These are phyloP conservation scores for Myotis planiceps DNA, from an alignment of 2,797 vertebrate species.

Conservation along the genomic window DNA sequence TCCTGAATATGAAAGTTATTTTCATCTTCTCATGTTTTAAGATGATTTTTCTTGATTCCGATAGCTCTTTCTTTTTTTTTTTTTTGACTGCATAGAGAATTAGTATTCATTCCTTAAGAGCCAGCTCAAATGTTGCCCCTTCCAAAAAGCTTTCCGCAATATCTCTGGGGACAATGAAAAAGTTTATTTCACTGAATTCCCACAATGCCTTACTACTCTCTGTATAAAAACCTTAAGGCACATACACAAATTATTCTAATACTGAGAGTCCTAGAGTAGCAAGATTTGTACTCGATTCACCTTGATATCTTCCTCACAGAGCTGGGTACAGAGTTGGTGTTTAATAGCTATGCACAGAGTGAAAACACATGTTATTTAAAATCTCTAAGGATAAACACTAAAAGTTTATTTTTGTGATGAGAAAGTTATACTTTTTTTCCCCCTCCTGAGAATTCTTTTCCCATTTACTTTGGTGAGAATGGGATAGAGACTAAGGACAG, in stretches of 20 bases:
- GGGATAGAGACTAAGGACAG: neutral
- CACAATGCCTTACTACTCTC: neutral
- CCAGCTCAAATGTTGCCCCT: neutral
- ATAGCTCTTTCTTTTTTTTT: neutral
- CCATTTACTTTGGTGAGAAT: conserved; percentile 22
- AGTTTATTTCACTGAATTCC: neutral
- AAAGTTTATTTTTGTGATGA: conserved; percentile 48
- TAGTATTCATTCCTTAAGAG: neutral
- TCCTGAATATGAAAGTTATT: neutral
- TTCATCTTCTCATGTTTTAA: neutral
- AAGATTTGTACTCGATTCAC: neutral
- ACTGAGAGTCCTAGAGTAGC: neutral
- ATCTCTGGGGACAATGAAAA: conserved; percentile 6
- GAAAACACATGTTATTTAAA: neutral
- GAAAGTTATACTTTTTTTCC: neutral
- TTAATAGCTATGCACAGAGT: neutral
- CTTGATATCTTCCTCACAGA: neutral
- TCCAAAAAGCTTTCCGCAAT: neutral
- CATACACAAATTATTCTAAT: neutral
- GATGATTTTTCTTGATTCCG: neutral
- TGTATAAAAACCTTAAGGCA: neutral
- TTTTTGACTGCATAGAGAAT: conserved; percentile 4
- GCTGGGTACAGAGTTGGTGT: neutral
- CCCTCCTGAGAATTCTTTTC: conserved; percentile 38
- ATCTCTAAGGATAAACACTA: neutral